Conservation (phyloP, 2,113 vertebrate genomes). For the Mormyrus lacerda region DNA sequence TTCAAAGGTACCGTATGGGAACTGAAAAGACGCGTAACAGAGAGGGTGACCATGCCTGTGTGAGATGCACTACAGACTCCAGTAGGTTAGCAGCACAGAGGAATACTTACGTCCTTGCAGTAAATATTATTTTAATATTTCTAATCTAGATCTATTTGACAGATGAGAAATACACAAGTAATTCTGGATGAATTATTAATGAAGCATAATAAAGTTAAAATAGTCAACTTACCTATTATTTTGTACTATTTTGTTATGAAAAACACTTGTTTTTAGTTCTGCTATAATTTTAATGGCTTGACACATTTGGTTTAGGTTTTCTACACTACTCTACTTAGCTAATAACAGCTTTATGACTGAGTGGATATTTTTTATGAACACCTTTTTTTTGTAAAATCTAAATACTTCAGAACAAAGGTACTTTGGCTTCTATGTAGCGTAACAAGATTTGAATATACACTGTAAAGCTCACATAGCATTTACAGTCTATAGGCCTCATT, state of each 20-base stretch:
- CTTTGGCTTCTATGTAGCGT: not conserved
- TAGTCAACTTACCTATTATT: not conserved
- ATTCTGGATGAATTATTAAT: not conserved
- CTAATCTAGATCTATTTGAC: not conserved
- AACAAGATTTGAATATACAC: not conserved
- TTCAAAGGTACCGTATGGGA: not conserved
- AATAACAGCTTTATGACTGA: not conserved
- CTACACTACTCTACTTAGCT: not conserved
- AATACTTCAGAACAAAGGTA: not conserved
- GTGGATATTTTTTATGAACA: not conserved
- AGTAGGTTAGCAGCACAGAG: not conserved
- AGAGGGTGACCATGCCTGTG: not conserved
- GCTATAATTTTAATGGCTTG: not conserved
- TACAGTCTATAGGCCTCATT: not conserved
- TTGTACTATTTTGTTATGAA: not conserved
- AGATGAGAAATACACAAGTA: not conserved
- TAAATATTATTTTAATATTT: not conserved
- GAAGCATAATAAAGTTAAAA: not conserved
- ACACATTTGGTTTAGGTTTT: not conserved
- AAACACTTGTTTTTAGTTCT: not conserved
- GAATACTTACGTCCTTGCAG: constrained; percentile 14
- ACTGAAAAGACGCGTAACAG: not conserved
- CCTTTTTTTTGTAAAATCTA: not conserved
- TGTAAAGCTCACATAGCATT: not conserved
- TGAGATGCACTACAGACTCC: not conserved